Evolutionary conservation across 2,888 invertebrate species (phyloP).

Genomic region (Drosophila villosipedis): DNA sequence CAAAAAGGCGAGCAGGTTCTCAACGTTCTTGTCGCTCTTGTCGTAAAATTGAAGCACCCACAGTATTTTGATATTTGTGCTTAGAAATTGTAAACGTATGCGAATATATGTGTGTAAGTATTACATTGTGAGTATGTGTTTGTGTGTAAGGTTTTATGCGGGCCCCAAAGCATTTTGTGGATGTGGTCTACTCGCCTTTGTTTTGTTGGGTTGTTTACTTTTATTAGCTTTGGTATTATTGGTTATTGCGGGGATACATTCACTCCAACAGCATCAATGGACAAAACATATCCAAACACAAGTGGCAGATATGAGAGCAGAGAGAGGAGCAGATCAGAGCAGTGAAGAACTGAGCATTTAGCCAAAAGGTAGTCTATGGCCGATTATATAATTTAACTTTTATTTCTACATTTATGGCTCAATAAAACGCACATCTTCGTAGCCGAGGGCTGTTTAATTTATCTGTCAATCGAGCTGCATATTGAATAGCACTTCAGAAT

Average conservation of each 20-base stretch:
- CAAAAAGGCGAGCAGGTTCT: slow-evolving; percentile 30
- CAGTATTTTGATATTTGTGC: slow-evolving; percentile 77
- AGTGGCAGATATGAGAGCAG: neutral
- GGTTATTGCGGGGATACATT: slow-evolving; percentile 61
- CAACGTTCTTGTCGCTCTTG: slow-evolving; percentile 45
- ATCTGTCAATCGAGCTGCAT: slow-evolving; percentile 54
- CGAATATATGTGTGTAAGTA: slow-evolving; percentile 22
- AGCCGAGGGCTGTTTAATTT: slow-evolving; percentile 52
- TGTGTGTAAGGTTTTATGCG: slow-evolving; percentile 56
- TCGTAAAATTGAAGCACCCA: slow-evolving; percentile 74
- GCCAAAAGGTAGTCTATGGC: slow-evolving; percentile 54
- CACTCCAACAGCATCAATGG: slow-evolving; percentile 24
- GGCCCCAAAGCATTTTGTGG: slow-evolving; percentile 59
- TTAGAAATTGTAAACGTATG: slow-evolving; percentile 70
- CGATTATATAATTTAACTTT: slow-evolving; percentile 74
- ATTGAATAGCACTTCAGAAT: slow-evolving; percentile 55
- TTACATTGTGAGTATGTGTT: slow-evolving; percentile 8
- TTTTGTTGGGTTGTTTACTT: slow-evolving; percentile 71
- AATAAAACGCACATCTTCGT: slow-evolving; percentile 61
- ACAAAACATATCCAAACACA: slow-evolving; percentile 6
- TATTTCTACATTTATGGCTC: slow-evolving; percentile 76
- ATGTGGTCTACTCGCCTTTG: slow-evolving; percentile 55
- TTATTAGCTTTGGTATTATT: slow-evolving; percentile 77
- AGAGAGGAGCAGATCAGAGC: neutral
- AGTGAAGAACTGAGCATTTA: slow-evolving; percentile 24